A percentile compares a stretch with the other conserved stretches of the same genome.
Evolutionary conservation across 2,113 vertebrate genomes (phyloP).

Genomic region (Paedocypris sp.): DNA sequence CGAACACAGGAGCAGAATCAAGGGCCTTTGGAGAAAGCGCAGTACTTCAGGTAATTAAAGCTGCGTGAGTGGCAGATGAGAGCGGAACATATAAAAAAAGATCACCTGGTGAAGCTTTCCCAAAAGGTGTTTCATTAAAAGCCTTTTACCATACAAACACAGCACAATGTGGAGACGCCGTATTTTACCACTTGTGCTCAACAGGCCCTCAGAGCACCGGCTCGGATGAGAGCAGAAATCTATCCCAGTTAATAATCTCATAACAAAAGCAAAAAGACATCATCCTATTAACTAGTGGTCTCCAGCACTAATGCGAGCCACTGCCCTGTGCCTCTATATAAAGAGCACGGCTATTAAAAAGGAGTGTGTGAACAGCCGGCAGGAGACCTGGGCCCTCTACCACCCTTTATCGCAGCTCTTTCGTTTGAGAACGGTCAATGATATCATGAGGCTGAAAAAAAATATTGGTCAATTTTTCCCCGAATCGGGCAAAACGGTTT

Average conservation of each 20-base stretch:
- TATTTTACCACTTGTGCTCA: slow-evolving; percentile 86
- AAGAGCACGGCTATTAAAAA: slow-evolving; percentile 78
- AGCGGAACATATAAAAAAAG: slow-evolving; percentile 74
- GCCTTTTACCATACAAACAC: slow-evolving; percentile 70
- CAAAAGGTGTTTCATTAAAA: slow-evolving; percentile 85
- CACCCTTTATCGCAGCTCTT: slow-evolving; percentile 81
- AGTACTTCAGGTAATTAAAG: slow-evolving; percentile 88
- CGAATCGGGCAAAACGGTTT: background rate
- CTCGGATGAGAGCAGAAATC: slow-evolving; percentile 76
- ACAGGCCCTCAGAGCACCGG: slow-evolving; percentile 76
- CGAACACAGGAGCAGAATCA: slow-evolving; percentile 50
- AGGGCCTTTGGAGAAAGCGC: slow-evolving; percentile 60
- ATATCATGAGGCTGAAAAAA: slow-evolving; percentile 71
- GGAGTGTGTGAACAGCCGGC: slow-evolving; percentile 79
- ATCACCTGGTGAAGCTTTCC: slow-evolving; percentile 85
- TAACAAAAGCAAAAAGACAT: slow-evolving; percentile 99
- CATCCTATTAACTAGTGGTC: slow-evolving; percentile 99
- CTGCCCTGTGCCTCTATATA: slow-evolving; percentile 87
- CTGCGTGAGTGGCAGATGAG: slow-evolving; percentile 73
- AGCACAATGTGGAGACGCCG: slow-evolving; percentile 78
- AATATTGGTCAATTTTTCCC: background rate
- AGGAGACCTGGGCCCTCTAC: slow-evolving; percentile 58
- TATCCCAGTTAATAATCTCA: slow-evolving; percentile 97
- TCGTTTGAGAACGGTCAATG: slow-evolving; percentile 76
- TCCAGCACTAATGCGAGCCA: slow-evolving; percentile 88